Evolutionary conservation across 1,140 invertebrate species (phyloP), one percentile per base, ranked within the genome.

Genomic region (Melanaphis sacchari): DNA sequence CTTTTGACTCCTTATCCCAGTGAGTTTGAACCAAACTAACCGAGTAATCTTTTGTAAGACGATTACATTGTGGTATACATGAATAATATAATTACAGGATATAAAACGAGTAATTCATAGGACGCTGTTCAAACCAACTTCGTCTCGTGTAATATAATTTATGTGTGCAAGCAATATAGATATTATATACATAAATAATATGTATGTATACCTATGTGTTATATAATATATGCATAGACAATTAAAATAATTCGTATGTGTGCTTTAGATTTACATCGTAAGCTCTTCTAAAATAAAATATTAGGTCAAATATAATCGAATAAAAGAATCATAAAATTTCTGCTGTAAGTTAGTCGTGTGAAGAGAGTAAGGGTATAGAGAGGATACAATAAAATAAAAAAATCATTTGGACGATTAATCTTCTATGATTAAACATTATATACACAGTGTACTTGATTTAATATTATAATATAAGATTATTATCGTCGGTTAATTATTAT

Each of bases 1-100:
- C 88, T 89, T 89, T 89, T 54, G 88, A 89, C 88, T 89, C 88
- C 87, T 88, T 46, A 87, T 87, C 85, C 87, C 87, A 46, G 40
- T n/a, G 31, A 88, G n/a, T 52, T 43, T 9, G 87, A 36, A 52
- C n/a, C 46, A 21, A 36, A 89, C 87, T 36, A 54, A 89, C 49
- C 24, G 88, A 54, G 46, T 54, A 89, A 89, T 89, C 88, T 89
- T 40, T 89, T 38, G 88, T 89, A 89, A 89, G 88, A 89, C 88
- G 88, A 89, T 89, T 89, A 89, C 36, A 38, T 24, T 36, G 49
- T 21, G 88, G 88, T 89, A 24, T 38, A 36, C 88, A 89, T 89
- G 88, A 89, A 89, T 89, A 89, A 89, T 89, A 49, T 54, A 89
- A 89, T 54, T 89, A 54, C 49, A 52, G 87, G 87, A 46, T 22